These are phyloP conservation scores for Melieria omissa DNA, from an alignment of 2,888 invertebrate species.

Conservation along the genomic window DNA sequence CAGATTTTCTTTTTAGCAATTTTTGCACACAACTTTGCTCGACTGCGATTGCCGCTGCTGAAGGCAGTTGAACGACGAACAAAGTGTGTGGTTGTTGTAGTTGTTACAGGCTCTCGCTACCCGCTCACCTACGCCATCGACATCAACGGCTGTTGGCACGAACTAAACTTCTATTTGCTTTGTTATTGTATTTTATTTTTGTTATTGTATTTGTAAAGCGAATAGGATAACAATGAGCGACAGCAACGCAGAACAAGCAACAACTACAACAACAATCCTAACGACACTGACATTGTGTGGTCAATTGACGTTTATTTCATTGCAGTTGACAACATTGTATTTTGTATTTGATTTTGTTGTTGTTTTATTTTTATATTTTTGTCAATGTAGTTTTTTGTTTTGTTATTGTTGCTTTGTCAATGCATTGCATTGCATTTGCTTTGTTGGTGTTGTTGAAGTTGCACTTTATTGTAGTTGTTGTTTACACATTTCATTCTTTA, in stretches of 20 bases:
- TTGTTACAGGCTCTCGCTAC: too few relatives aligned
- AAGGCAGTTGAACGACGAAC: too few relatives aligned
- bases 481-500: slow-evolving; percentile 31
- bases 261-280: slow-evolving; percentile 25
- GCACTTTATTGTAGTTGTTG: slow-evolving; percentile 13
- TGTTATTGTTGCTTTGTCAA: not conserved
- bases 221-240: not conserved
- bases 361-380: not conserved
- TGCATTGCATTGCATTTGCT: not conserved
- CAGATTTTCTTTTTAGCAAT: slow-evolving; percentile 26
- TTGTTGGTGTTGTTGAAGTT: slow-evolving; percentile 1
- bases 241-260: not conserved
- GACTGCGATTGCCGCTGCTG: not conserved
- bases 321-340: slow-evolving; percentile 46
- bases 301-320: slow-evolving; percentile 54
- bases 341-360: not conserved
- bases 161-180: slow-evolving; percentile 16
- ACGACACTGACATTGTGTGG: slow-evolving; percentile 52
- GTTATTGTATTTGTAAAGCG: not conserved
- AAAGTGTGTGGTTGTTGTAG: too few relatives aligned
- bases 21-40: not conserved
- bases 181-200: slow-evolving; percentile 36
- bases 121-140: too few relatives aligned
- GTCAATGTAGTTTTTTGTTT: not conserved
- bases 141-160: not conserved